These are phyloP conservation scores for Arctocebus calabarensis DNA, from an alignment of 2,797 vertebrate genomes.

Conservation along the genomic window DNA sequence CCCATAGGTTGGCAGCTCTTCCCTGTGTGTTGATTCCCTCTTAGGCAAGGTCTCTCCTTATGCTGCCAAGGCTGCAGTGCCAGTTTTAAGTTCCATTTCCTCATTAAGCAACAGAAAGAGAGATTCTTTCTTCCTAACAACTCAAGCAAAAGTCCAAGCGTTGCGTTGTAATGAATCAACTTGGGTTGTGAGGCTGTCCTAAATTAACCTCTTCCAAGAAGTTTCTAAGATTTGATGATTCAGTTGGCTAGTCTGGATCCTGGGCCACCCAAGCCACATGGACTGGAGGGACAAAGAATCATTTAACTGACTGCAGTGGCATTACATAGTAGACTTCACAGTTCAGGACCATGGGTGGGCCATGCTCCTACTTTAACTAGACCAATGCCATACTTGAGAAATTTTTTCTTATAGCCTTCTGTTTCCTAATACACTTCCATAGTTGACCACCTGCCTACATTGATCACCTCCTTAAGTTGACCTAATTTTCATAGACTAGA, in stretches of 20 bases:
- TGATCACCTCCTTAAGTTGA: no score
- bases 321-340: background rate
- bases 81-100: background rate
- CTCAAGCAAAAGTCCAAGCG: background rate
- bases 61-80: background rate
- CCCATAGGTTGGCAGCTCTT: background rate
- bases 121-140: background rate
- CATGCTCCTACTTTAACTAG: background rate
- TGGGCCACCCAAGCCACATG: background rate
- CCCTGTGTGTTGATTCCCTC: background rate
- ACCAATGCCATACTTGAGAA: background rate
- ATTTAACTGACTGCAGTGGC: background rate
- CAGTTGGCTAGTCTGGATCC: background rate
- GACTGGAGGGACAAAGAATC: background rate
- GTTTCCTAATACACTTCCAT: background rate
- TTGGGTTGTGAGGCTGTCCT: background rate
- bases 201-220: background rate
- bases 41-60: background rate
- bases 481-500: no score
- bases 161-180: background rate
- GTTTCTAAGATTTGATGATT: background rate
- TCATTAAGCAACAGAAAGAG: background rate
- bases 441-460: no score
- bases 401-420: background rate
- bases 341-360: background rate